Evolutionary conservation across 1,140 invertebrate genomes (phyloP).

Genomic region (Drosophila pseudoananassae): DNA sequence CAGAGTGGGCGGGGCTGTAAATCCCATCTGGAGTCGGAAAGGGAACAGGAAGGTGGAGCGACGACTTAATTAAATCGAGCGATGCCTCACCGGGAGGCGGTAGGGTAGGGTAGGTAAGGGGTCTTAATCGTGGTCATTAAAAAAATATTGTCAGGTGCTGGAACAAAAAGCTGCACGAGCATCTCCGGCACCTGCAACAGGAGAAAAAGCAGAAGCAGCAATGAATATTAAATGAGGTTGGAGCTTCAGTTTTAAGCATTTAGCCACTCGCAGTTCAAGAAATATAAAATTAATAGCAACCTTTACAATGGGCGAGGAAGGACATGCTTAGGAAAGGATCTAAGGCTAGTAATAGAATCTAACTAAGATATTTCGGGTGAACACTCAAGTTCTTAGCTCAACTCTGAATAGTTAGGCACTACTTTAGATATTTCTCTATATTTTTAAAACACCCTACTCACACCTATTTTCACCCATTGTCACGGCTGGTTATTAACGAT

Average conservation of each 20-base stretch:
- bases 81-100: slow-evolving; percentile 1
- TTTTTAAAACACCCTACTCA: background rate
- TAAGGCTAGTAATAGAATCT: no score
- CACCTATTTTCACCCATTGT: slow-evolving; percentile 25
- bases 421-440: background rate
- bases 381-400: no score
- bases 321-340: background rate
- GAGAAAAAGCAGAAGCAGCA: slow-evolving; percentile 34
- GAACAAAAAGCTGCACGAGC: slow-evolving; percentile 64
- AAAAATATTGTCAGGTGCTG: slow-evolving; percentile 76
- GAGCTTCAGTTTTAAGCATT: slow-evolving; percentile 55
- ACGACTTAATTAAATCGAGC: slow-evolving; percentile 79
- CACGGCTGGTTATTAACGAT: slow-evolving; percentile 42
- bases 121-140: slow-evolving; percentile 75
- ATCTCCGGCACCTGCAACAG: slow-evolving; percentile 52
- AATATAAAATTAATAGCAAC: slow-evolving; percentile 51
- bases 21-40: slow-evolving; percentile 15
- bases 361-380: no score
- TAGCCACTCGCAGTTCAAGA: slow-evolving; percentile 35
- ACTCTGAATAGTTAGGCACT: no score
- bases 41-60: slow-evolving; percentile 21
- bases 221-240: slow-evolving; percentile 68
- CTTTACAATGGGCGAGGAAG: slow-evolving; percentile 19
- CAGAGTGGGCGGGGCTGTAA: background rate
- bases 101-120: slow-evolving; percentile 7